Percentiles rank a stretch among this genome's conserved stretches.
Evolutionary conservation across 1,140 invertebrate genomes (phyloP).

Genomic region (Drosophila chauvacae): DNA sequence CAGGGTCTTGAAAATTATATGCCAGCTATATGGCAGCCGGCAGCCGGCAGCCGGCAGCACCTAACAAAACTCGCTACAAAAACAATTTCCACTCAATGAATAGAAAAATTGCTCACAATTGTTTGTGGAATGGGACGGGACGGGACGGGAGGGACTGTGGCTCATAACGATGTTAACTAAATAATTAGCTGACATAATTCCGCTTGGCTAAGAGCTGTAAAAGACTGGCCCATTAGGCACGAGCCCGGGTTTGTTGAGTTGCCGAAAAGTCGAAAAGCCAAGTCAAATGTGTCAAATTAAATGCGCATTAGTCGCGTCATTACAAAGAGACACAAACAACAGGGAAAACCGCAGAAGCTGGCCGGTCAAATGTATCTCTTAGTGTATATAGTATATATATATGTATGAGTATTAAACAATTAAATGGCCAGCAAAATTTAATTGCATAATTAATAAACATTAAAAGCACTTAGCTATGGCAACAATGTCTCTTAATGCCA

Average conservation of each 20-base stretch:
- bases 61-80: conserved; percentile 43
- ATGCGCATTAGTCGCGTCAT: conserved; percentile 80
- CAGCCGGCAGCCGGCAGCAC: conserved; percentile 49
- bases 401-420: conserved; percentile 64
- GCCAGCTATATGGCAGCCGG: conserved; percentile 16
- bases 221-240: conserved; percentile 70
- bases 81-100: conserved; percentile 83
- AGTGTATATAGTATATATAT: conserved; percentile 8
- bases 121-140: conserved; percentile 37
- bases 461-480: conserved; percentile 80
- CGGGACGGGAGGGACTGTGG: neutral
- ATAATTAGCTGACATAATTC: conserved; percentile 82
- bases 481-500: conserved; percentile 71
- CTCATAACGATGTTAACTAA: conserved; percentile 73
- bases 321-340: conserved; percentile 51
- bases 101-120: conserved; percentile 81
- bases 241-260: conserved; percentile 38
- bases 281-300: conserved; percentile 82
- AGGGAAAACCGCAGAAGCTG: conserved; percentile 28
- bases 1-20: conserved; percentile 82
- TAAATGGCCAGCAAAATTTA: conserved; percentile 79
- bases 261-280: conserved; percentile 70
- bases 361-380: conserved; percentile 18
- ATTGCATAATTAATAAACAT: conserved; percentile 83
- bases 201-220: conserved; percentile 66